Conservation (phyloP, 2,888 invertebrate genomes). For the Deilephila elpenor region DNA sequence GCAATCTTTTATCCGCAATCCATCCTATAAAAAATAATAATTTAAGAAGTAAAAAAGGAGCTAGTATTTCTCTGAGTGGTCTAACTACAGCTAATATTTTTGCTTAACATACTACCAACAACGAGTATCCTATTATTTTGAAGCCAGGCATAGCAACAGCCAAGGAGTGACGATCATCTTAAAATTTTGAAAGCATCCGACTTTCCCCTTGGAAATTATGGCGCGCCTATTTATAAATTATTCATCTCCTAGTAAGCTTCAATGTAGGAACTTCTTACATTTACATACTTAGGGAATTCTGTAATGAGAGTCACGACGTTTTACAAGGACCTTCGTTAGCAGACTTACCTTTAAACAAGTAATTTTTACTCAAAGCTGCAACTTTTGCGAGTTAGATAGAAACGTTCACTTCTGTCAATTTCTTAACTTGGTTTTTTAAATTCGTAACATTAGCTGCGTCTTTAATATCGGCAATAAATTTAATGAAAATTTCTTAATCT, state of each 20-base stretch:
- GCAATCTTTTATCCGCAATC: no score
- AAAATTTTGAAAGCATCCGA: conserved; percentile 32
- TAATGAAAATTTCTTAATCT: neutral
- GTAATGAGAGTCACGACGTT: conserved; percentile 41
- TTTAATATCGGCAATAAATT: neutral
- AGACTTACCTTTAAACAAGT: conserved; percentile 40
- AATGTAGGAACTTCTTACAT: conserved; percentile 37
- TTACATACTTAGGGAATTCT: conserved; percentile 46
- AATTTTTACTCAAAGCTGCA: conserved; percentile 33
- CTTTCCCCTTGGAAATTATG: conserved; percentile 32
- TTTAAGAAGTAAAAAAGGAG: no score
- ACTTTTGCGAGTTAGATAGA: conserved; percentile 4
- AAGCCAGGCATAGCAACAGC: neutral
- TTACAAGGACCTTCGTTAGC: conserved; percentile 36
- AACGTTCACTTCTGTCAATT: conserved; percentile 5
- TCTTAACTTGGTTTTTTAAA: neutral
- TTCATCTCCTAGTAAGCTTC: conserved; percentile 33
- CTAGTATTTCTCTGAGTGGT: no score
- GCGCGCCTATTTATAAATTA: conserved; percentile 32
- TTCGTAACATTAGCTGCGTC: conserved; percentile 4
- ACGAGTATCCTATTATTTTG: neutral
- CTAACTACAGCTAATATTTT: no score
- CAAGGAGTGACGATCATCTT: conserved; percentile 1
- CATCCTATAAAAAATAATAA: no score
- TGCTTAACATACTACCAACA: no score